Evolutionary conservation across 2,113 vertebrate species (phyloP).

Genomic region (Columbina picui): DNA sequence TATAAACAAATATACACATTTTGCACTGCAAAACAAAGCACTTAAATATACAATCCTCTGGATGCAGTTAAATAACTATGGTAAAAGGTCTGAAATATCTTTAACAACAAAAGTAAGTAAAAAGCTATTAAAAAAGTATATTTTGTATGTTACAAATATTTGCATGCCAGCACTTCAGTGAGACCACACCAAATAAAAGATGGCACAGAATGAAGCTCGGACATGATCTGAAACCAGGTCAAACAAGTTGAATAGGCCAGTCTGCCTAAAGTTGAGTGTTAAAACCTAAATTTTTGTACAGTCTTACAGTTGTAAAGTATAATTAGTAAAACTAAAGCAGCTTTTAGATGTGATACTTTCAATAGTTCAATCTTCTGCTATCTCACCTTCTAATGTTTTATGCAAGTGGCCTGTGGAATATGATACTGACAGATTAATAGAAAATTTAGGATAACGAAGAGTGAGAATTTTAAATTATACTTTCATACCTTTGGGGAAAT

Average conservation of each 20-base stretch:
- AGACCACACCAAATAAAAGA: neutral
- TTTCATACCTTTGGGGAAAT: neutral
- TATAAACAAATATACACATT: constrained; percentile 70
- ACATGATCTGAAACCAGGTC: rapidly evolving
- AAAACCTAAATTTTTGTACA: neutral
- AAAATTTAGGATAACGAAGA: neutral
- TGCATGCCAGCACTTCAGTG: rapidly evolving
- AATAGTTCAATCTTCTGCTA: neutral
- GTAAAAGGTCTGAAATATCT: neutral
- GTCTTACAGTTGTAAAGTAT: neutral
- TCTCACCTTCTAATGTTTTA: neutral
- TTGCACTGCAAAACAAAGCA: constrained; percentile 61
- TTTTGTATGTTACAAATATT: neutral
- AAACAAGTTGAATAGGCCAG: neutral
- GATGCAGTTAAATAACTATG: neutral
- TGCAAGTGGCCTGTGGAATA: neutral
- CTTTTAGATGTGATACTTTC: neutral
- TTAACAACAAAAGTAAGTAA: neutral
- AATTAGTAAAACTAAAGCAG: neutral
- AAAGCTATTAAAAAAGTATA: neutral
- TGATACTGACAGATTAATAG: neutral
- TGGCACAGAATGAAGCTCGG: neutral
- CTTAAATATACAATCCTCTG: neutral
- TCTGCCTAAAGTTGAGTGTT: too few species aligned
- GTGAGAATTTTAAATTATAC: neutral